These are phyloP conservation scores for Stegophylla sp. DNA, from an alignment of 2,888 invertebrate species.

Conservation along the genomic window DNA sequence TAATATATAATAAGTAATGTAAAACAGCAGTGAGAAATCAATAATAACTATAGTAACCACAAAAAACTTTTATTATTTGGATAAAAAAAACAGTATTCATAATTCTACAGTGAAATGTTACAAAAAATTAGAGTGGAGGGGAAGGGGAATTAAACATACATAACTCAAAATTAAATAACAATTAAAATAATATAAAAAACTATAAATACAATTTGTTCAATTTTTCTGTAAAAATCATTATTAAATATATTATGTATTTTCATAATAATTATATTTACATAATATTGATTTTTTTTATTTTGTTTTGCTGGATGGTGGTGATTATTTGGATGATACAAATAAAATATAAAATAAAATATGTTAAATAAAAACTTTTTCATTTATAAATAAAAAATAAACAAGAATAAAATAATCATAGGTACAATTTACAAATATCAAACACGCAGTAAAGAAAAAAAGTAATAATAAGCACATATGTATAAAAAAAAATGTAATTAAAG, in stretches of 20 bases:
- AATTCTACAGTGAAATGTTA: conserved; percentile 54
- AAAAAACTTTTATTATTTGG: conserved; percentile 53
- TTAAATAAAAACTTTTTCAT: conserved; percentile 48
- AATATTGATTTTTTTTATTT: not conserved
- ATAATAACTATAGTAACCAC: conserved; percentile 27
- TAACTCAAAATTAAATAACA: conserved; percentile 57
- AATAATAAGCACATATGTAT: conserved; percentile 18
- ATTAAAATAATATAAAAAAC: conserved; percentile 10
- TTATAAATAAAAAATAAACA: conserved; percentile 27
- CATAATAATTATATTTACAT: conserved; percentile 50
- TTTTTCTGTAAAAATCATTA: conserved; percentile 36
- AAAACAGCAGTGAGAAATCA: not conserved
- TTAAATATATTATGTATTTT: conserved; percentile 17
- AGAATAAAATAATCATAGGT: conserved; percentile 49
- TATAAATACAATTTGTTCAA: conserved; percentile 22
- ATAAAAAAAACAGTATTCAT: conserved; percentile 43
- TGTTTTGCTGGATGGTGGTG: not conserved
- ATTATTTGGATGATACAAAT: not conserved
- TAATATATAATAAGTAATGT: not conserved
- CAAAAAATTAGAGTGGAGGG: conserved; percentile 38
- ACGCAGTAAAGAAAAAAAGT: conserved; percentile 45
- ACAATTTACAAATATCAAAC: conserved; percentile 54
- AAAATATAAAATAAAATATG: conserved; percentile 44
- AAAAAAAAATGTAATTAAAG: conserved; percentile 6
- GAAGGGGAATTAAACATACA: conserved; percentile 43